phyloP scores from a whole-genome alignment of 2,797 vertebrate genomes.

The Pristis pectinata region DNA sequence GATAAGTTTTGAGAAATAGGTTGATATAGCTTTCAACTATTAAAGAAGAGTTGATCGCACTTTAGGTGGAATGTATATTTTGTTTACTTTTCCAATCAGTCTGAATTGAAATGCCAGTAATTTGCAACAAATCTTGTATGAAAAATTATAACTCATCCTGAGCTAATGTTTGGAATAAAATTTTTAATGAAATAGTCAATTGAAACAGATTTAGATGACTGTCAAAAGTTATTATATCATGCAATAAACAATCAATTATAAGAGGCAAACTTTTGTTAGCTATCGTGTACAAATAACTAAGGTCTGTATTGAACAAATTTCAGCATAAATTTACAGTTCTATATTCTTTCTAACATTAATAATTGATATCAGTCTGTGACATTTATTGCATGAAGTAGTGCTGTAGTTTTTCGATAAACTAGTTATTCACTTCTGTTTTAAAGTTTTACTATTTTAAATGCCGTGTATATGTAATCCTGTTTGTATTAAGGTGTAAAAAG shows the following conservation, averaged over 20 bases:
- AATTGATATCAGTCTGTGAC: neutral
- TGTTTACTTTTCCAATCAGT: neutral
- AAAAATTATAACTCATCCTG: neutral
- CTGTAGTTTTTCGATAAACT: neutral
- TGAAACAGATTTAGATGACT: neutral
- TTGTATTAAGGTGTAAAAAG: neutral
- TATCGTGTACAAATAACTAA: neutral
- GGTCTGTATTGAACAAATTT: neutral
- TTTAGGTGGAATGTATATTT: neutral
- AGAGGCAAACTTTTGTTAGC: neutral
- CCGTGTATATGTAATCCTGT: neutral
- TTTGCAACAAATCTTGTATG: neutral
- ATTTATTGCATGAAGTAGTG: neutral
- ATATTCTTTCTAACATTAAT: slow-evolving; percentile 2
- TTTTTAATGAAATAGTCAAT: neutral
- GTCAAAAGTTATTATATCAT: neutral
- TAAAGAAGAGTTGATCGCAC: neutral
- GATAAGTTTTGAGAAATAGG: neutral
- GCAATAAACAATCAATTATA: neutral
- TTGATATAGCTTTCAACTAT: neutral
- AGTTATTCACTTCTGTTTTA: neutral
- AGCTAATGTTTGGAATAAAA: neutral
- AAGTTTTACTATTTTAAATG: neutral
- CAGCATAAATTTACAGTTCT: neutral
- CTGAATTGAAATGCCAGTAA: neutral